phyloP scores from a whole-genome alignment of 2,888 invertebrate genomes.

The Bedellia somnulentella region DNA sequence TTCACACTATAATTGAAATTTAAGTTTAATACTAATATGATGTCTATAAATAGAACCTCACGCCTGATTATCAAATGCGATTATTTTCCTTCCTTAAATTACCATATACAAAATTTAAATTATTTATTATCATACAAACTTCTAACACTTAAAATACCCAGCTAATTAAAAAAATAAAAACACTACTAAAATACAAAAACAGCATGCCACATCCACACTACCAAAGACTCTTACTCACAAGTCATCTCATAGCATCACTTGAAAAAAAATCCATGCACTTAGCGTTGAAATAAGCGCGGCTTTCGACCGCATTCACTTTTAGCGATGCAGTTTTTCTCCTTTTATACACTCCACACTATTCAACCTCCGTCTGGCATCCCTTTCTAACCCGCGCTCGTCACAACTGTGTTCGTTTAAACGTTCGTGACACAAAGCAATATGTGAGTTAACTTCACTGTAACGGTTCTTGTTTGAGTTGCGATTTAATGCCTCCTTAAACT shows the following conservation, averaged over 20 bases:
- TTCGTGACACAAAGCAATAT: conserved; percentile 63
- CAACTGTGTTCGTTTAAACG: conserved; percentile 39
- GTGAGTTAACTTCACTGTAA: conserved; percentile 60
- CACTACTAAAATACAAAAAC: no score
- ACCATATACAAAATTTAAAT: no score
- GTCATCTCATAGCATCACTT: conserved; percentile 40
- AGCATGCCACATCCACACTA: no score
- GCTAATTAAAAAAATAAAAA: no score
- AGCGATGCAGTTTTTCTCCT: conserved; percentile 60
- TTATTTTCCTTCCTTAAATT: no score
- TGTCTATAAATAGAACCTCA: no score
- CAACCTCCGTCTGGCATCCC: conserved; percentile 43
- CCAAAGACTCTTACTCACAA: conserved; percentile 1
- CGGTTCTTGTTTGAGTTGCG: conserved; percentile 61
- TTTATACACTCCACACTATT: conserved; percentile 54
- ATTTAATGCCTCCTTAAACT: conserved; percentile 62
- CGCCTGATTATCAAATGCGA: no score
- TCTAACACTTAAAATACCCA: no score
- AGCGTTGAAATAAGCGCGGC: conserved; percentile 55
- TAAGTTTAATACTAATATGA: no score
- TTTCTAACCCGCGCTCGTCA: conserved; percentile 28
- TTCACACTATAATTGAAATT: no score
- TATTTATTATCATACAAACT: no score
- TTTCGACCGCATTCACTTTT: conserved; percentile 62
- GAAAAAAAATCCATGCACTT: conserved; percentile 59